Evolutionary conservation across 2,888 invertebrate species (phyloP).

Genomic region (Boloria euphrosyne): DNA sequence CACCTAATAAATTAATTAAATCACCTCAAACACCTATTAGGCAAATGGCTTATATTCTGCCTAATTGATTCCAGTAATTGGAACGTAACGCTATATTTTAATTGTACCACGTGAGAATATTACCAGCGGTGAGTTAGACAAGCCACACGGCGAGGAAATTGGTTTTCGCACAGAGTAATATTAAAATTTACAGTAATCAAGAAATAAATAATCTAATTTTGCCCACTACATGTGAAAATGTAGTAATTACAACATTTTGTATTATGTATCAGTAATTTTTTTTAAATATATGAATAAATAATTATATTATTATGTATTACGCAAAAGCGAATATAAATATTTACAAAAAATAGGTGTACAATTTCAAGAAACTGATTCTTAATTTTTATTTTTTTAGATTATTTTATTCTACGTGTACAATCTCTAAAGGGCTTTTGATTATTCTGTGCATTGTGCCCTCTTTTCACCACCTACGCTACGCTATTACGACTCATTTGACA

Average conservation of each 20-base stretch:
- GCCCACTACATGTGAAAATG: background rate
- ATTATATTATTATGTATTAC: too few species aligned
- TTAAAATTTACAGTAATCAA: background rate
- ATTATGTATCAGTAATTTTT: too few species aligned
- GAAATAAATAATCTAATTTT: background rate
- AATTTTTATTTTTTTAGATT: too few species aligned
- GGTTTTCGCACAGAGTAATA: conserved; percentile 28
- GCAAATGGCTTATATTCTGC: conserved; percentile 19
- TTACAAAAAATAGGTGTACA: too few species aligned
- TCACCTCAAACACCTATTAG: background rate
- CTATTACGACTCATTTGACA: conserved; percentile 43
- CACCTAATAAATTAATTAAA: too few species aligned
- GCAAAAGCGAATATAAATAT: too few species aligned
- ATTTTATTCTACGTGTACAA: too few species aligned
- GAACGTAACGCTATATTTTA: conserved; percentile 40
- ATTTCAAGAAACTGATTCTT: too few species aligned
- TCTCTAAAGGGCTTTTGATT: background rate
- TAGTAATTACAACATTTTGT: too few species aligned
- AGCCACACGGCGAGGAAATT: conserved; percentile 31
- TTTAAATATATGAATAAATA: too few species aligned
- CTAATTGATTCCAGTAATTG: conserved; percentile 35
- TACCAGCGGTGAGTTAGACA: conserved; percentile 33
- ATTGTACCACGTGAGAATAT: conserved; percentile 41
- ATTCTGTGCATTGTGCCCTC: conserved; percentile 23
- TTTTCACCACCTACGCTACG: conserved; percentile 41